phyloP scores from a whole-genome alignment of 1,140 invertebrate species.

The Drosophila lacertosa region DNA sequence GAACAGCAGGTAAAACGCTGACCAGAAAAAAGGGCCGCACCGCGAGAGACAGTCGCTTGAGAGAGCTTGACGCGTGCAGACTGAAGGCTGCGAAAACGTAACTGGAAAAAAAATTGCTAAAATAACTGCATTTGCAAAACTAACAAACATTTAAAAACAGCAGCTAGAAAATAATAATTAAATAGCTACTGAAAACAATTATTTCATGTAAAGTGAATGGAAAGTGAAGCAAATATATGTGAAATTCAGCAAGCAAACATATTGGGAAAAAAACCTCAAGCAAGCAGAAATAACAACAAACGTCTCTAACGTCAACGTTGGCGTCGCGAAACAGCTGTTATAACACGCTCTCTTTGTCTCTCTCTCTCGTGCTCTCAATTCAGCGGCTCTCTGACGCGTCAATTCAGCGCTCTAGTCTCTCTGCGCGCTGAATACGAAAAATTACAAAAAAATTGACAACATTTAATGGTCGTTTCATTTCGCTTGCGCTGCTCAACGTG shows the following conservation, averaged over 20 bases:
- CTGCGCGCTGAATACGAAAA: conserved; percentile 23
- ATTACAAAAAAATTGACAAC: conserved; percentile 22
- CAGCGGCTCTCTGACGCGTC: conserved; percentile 14
- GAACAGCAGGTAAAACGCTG: conserved; percentile 64
- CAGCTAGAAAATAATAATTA: neutral
- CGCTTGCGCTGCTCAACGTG: conserved; percentile 64
- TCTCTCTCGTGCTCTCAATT: conserved; percentile 23
- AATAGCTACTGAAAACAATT: neutral
- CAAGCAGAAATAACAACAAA: conserved; percentile 34
- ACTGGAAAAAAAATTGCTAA: conserved; percentile 17
- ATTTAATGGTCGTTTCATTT: conserved; percentile 40
- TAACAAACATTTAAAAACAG: neutral
- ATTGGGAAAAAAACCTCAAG: neutral
- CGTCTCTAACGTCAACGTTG: conserved; percentile 20
- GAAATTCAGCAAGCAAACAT: neutral
- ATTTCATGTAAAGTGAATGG: neutral
- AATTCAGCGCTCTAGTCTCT: conserved; percentile 31
- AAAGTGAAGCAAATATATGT: conserved; percentile 5
- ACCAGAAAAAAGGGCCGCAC: conserved; percentile 45
- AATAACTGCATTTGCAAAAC: neutral
- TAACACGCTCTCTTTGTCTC: conserved; percentile 14
- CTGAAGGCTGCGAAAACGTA: conserved; percentile 25
- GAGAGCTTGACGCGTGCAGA: conserved; percentile 64
- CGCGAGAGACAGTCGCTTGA: conserved; percentile 61
- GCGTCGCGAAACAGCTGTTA: conserved; percentile 53